These are phyloP conservation scores for Alviniconcha strummeri DNA, from an alignment of 2,888 invertebrate genomes.

Conservation along the genomic window DNA sequence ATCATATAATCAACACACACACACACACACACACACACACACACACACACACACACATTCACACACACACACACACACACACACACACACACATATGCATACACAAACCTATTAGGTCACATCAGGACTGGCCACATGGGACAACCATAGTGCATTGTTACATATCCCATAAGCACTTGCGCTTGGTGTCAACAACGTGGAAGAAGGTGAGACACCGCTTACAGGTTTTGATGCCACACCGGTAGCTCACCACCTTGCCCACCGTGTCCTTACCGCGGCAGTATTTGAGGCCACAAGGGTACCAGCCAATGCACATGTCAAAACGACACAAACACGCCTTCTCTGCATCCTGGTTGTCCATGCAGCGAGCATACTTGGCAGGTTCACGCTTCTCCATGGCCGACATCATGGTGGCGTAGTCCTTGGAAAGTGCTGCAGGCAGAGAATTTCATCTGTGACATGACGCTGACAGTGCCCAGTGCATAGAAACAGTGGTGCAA, in stretches of 20 bases:
- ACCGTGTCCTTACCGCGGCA: conserved; percentile 87
- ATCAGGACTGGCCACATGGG: no score
- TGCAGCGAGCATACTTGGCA: conserved; percentile 65
- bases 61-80: conserved; percentile 21
- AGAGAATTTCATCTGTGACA: neutral
- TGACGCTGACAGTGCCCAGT: neutral
- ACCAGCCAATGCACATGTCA: conserved; percentile 95
- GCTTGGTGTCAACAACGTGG: conserved; percentile 89
- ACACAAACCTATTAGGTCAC: conserved; percentile 1
- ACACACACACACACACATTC: neutral
- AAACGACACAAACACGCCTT: conserved; percentile 85
- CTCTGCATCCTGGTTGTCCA: conserved; percentile 77
- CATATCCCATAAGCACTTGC: conserved; percentile 81
- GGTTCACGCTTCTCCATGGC: conserved; percentile 79
- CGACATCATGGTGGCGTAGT: conserved; percentile 75
- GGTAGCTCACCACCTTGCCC: conserved; percentile 83
- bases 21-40: conserved; percentile 10
- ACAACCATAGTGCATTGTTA: neutral
- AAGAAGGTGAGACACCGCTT: conserved; percentile 91
- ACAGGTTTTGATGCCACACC: conserved; percentile 97
- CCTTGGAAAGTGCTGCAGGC: conserved; percentile 65
- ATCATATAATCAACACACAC: neutral
- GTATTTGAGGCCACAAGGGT: conserved; percentile 95
- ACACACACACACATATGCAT: conserved; percentile 17
- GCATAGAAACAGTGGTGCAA: no score